phyloP scores from a whole-genome alignment of 2,888 invertebrate genomes.

The Apocheima hispidaria region DNA sequence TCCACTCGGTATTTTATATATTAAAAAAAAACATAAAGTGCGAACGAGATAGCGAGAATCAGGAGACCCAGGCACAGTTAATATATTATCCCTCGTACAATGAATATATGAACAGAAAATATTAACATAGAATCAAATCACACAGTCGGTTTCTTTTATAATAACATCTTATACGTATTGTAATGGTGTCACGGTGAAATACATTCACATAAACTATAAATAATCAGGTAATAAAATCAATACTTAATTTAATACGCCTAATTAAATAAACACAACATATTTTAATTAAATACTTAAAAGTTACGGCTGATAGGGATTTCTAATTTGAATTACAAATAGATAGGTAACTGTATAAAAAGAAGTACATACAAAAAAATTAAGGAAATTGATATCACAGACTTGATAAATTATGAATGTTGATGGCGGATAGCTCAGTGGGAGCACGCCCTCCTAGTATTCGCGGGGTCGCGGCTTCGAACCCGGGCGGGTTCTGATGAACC shows the following conservation, averaged over 20 bases:
- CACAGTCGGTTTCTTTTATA: not conserved
- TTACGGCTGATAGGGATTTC: constrained; percentile 42
- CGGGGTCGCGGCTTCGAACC: no score
- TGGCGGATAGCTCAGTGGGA: constrained; percentile 13
- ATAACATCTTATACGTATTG: not conserved
- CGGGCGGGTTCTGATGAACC: no score
- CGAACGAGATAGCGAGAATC: no score
- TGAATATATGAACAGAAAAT: no score
- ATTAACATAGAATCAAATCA: no score
- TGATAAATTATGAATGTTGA: constrained; percentile 34
- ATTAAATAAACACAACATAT: constrained; percentile 50
- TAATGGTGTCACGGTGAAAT: constrained; percentile 19
- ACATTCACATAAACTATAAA: constrained; percentile 25
- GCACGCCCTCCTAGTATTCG: no score
- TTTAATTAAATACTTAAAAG: constrained; percentile 40
- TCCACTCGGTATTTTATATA: no score
- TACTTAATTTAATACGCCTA: constrained; percentile 38
- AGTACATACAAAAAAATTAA: constrained; percentile 30
- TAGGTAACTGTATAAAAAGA: constrained; percentile 37
- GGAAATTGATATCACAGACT: constrained; percentile 30
- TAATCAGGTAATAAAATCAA: constrained; percentile 33
- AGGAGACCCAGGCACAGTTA: no score
- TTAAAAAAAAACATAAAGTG: no score
- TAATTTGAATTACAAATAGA: constrained; percentile 56
- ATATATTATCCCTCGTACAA: no score